Percentiles rank a stretch among this genome's conserved stretches.
phyloP scores from a whole-genome alignment of 2,888 invertebrate species.

The Synergus laeviventris region DNA sequence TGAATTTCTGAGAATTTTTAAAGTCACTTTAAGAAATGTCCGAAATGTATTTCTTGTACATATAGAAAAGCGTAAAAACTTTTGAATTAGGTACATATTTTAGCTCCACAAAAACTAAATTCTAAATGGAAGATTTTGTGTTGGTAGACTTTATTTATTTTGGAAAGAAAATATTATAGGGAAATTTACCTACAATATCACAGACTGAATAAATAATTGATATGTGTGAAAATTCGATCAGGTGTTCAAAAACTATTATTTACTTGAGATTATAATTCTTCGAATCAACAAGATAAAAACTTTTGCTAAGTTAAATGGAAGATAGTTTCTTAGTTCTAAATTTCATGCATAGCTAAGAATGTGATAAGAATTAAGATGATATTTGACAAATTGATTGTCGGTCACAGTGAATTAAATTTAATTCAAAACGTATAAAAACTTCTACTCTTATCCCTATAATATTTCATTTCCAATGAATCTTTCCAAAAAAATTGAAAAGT shows the following conservation, averaged over 20 bases:
- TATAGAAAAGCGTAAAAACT: neutral
- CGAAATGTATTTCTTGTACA: neutral
- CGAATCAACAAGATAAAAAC: neutral
- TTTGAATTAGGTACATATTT: conserved; percentile 1
- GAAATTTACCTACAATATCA: conserved; percentile 26
- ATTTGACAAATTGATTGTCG: conserved; percentile 37
- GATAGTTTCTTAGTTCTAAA: neutral
- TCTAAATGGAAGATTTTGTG: neutral
- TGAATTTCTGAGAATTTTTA: neutral
- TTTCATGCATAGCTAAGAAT: neutral
- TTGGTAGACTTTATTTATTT: neutral
- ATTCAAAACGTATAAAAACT: conserved; percentile 16
- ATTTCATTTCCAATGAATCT: conserved; percentile 4
- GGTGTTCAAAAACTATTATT: neutral
- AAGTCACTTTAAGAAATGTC: neutral
- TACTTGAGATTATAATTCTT: neutral
- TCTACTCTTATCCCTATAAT: conserved; percentile 25
- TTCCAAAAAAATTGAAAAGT: neutral
- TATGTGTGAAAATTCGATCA: conserved; percentile 28
- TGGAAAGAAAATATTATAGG: conserved; percentile 30
- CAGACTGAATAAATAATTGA: conserved; percentile 27
- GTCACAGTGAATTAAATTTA: conserved; percentile 23
- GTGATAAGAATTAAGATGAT: neutral
- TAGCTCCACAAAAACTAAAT: neutral
- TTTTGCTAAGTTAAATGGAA: neutral